phyloP scores from a whole-genome alignment of 2,113 vertebrate species.

The Tragelaphus scriptus region DNA sequence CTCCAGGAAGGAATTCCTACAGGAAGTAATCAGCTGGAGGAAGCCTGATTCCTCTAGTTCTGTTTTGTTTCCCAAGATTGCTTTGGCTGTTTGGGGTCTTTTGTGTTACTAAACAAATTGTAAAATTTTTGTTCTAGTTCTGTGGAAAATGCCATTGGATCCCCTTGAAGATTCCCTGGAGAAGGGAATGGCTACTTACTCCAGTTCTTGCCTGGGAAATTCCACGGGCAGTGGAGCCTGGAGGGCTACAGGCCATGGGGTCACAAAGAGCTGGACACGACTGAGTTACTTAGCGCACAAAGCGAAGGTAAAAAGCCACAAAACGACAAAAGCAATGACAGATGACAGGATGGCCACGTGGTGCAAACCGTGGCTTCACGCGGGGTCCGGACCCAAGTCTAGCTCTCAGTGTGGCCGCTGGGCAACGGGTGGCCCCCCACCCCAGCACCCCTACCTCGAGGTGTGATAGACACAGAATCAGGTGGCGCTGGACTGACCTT shows the following conservation, averaged over 20 bases:
- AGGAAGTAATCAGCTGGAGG: too few species aligned
- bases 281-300: background rate
- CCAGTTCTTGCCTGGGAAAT: background rate
- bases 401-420: background rate
- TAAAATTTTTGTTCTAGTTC: too few species aligned
- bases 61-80: too few species aligned
- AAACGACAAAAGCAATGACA: background rate
- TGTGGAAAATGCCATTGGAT: too few species aligned
- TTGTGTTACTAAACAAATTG: too few species aligned
- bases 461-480: rapidly evolving
- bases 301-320: background rate
- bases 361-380: rapidly evolving
- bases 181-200: background rate
- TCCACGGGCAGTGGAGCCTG: background rate
- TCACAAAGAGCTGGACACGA: background rate
- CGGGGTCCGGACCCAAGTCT: background rate
- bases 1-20: too few species aligned
- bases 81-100: too few species aligned
- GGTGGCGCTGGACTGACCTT: background rate
- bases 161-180: background rate
- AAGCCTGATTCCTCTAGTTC: too few species aligned
- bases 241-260: background rate
- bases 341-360: rapidly evolving
- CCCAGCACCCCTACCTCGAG: background rate
- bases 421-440: background rate